These are phyloP conservation scores for Lepidonotus clava DNA, from an alignment of 2,888 invertebrate species.

Conservation along the genomic window DNA sequence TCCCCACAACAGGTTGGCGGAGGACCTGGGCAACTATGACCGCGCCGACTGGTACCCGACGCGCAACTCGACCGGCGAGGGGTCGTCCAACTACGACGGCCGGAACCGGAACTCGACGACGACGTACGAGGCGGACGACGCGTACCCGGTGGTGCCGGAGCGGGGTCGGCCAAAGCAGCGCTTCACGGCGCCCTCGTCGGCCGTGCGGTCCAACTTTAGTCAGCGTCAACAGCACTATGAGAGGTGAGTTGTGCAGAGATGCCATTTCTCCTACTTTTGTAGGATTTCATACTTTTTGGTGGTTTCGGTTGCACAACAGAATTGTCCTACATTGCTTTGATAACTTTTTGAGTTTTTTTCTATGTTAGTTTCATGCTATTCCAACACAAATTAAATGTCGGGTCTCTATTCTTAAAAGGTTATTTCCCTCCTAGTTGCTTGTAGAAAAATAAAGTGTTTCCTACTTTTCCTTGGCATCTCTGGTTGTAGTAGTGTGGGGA, in stretches of 20 bases:
- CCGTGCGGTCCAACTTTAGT: slow-evolving; percentile 36
- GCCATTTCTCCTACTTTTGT: too few species aligned
- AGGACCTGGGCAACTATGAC: slow-evolving; percentile 35
- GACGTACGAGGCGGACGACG: slow-evolving; percentile 11
- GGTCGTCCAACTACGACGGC: background rate
- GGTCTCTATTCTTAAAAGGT: too few species aligned
- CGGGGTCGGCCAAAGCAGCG: slow-evolving; percentile 44
- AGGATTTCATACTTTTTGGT: too few species aligned
- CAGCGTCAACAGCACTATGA: slow-evolving; percentile 52
- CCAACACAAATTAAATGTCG: too few species aligned
- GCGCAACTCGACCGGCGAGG: slow-evolving; percentile 14
- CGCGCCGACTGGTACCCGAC: slow-evolving; percentile 25
- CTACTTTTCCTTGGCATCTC: too few species aligned
- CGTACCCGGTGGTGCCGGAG: background rate
- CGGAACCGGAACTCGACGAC: background rate
- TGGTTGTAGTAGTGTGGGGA: too few species aligned
- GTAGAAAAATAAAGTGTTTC: too few species aligned
- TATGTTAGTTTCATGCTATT: too few species aligned
- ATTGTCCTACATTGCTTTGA: too few species aligned
- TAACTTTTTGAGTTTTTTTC: too few species aligned
- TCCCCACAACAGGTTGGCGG: slow-evolving; percentile 37
- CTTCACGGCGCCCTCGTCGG: background rate
- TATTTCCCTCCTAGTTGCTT: too few species aligned
- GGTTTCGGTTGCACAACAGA: too few species aligned
- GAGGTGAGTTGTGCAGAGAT: slow-evolving; percentile 3